Evolutionary conservation across 2,797 vertebrate genomes (phyloP).

Genomic region (Picus viridis): DNA sequence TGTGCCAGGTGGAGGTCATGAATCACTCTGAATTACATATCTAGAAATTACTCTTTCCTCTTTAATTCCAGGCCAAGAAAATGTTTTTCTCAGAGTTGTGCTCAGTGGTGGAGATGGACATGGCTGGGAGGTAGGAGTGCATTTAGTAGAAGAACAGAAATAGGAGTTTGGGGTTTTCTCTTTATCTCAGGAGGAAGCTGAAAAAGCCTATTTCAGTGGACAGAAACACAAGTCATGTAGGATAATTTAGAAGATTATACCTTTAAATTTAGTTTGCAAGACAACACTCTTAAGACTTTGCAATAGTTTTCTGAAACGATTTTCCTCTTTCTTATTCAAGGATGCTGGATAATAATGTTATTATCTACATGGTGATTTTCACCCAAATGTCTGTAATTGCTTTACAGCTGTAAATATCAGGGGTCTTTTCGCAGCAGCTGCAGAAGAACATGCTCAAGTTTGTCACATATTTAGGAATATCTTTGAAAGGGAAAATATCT

Average conservation of each 20-base stretch:
- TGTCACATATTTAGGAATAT: neutral
- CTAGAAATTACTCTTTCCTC: neutral
- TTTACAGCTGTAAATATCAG: conserved; percentile 40
- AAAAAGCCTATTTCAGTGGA: neutral
- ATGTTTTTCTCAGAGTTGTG: neutral
- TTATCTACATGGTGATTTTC: conserved; percentile 29
- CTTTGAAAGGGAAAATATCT: neutral
- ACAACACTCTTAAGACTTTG: neutral
- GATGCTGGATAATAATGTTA: conserved; percentile 13
- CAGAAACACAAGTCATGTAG: neutral
- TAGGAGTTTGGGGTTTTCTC: neutral
- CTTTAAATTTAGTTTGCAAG: neutral
- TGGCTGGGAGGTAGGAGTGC: neutral
- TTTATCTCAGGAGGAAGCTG: conserved; percentile 29
- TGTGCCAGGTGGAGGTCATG: neutral
- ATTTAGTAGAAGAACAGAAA: neutral
- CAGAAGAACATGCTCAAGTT: neutral
- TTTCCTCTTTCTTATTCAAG: neutral
- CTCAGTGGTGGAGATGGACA: neutral
- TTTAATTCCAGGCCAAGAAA: neutral
- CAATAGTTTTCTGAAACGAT: neutral
- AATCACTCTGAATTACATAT: neutral
- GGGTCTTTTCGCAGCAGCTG: conserved; percentile 9
- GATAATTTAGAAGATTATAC: conserved; percentile 23
- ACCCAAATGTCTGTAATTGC: conserved; percentile 3